Base-by-base conservation (phyloP, 2,888 invertebrate genomes). In the Plebejus anna region DNA sequence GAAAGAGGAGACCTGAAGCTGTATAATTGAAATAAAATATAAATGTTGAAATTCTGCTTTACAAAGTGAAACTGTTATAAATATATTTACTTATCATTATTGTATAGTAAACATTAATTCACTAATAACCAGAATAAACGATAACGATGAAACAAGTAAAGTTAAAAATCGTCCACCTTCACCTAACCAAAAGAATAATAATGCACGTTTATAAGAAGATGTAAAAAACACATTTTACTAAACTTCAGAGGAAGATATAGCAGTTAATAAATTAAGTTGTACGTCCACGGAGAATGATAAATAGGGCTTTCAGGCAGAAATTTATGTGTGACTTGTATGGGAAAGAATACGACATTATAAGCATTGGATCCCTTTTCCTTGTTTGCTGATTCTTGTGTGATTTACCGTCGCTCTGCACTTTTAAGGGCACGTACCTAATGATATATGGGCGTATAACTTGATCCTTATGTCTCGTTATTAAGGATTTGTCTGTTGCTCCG, bases 321-420 rank as follows among this genome's bases (percentile, higher is more conserved):
- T 81, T 81, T 82, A 82, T 82, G 78, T 78, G 78, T 72, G 79
- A 81, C 81, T 82, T 81, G 80, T 78, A 78, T 79, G 80, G 78
- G 79, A 76, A 78, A 78, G 78, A 78, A 80, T 78, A 79, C 77
- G 79, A 79, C 78, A 79, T 81, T 81, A 80, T 80, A 78, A 80
- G 79, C 78, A 79, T 81, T 80, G 80, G 51, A 76, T 59, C 71
- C 72, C 42, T 72, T 76, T 73, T 57, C 32, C 72, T 76, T 55
- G 70, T 71, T 70, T 47, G 75, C 66, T 75, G 66, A 73, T 55
- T 28, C 51, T 61, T 47, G 75, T 42, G 38, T 57, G 66, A 75
- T 51, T 75, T 66, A 76, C 55, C 51, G 73, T 7, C 7, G 73
- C 6, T 73, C 47, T 72, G 51, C 73, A 73, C 42, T 72, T 72